Percentiles rank a stretch among this genome's conserved stretches.
Evolutionary conservation across 2,888 invertebrate genomes (phyloP).

Genomic region (Callimorpha dominula): DNA sequence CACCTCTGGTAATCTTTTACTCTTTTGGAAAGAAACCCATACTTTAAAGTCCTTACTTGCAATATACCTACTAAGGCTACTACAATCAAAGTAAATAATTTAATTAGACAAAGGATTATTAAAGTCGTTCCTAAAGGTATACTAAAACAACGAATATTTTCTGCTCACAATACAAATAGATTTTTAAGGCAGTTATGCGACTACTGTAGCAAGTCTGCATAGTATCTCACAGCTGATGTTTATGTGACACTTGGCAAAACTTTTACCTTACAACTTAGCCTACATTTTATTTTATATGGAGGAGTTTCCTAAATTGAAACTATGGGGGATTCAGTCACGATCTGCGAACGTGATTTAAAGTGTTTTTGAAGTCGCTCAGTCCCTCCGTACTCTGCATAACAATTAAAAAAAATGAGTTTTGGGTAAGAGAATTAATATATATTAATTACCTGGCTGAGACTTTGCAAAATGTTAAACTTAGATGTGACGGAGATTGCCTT

Average conservation of each 20-base stretch:
- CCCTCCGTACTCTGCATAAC: not conserved
- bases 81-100: no score
- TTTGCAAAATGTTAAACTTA: not conserved
- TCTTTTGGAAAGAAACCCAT: no score
- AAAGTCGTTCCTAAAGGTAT: no score
- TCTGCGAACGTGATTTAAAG: slow-evolving; percentile 17
- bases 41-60: no score
- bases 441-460: not conserved
- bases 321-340: slow-evolving; percentile 17
- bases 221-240: no score
- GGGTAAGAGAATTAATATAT: not conserved
- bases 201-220: slow-evolving; percentile 2
- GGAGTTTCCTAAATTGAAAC: slow-evolving; percentile 3
- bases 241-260: slow-evolving; percentile 1
- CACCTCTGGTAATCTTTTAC: no score
- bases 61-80: no score
- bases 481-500: no score
- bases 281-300: not conserved
- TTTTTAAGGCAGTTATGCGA: no score
- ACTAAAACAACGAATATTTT: no score
- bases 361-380: slow-evolving; percentile 11
- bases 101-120: no score
- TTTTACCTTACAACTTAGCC: slow-evolving; percentile 8
- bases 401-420: not conserved
- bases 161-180: no score